phyloP scores from a whole-genome alignment of 2,888 invertebrate species.

The Hemistola chrysoprasaria region DNA sequence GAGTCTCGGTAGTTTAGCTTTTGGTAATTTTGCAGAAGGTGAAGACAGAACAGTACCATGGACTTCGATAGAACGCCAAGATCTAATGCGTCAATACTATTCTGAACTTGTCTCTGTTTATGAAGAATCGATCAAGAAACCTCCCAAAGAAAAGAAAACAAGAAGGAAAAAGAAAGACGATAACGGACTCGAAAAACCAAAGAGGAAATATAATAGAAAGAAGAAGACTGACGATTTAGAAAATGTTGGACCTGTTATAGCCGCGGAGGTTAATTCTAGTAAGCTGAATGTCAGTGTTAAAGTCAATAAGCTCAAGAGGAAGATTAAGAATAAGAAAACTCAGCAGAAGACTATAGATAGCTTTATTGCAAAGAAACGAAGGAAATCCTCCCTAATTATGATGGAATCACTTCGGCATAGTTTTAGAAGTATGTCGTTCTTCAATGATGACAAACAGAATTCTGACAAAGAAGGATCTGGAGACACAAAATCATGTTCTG shows the following conservation, averaged over 20 bases:
- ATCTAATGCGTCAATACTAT: slow-evolving; percentile 83
- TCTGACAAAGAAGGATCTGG: neutral
- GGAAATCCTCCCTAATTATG: slow-evolving; percentile 43
- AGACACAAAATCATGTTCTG: neutral
- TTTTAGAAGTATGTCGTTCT: slow-evolving; percentile 49
- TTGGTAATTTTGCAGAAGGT: slow-evolving; percentile 43
- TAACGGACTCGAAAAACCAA: slow-evolving; percentile 47
- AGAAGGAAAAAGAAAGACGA: slow-evolving; percentile 32
- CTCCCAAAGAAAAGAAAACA: slow-evolving; percentile 66
- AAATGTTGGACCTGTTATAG: slow-evolving; percentile 49
- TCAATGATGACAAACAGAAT: slow-evolving; percentile 23
- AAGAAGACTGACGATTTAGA: slow-evolving; percentile 42
- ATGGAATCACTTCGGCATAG: slow-evolving; percentile 43
- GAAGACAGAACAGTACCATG: slow-evolving; percentile 79
- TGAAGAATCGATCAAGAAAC: slow-evolving; percentile 80
- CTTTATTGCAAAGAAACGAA: slow-evolving; percentile 58
- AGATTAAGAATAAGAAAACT: slow-evolving; percentile 52
- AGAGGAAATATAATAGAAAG: slow-evolving; percentile 65
- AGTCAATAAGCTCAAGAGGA: slow-evolving; percentile 66
- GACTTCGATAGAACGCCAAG: slow-evolving; percentile 87
- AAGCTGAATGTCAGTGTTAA: slow-evolving; percentile 60
- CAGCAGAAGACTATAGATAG: slow-evolving; percentile 66
- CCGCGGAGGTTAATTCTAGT: slow-evolving; percentile 47
- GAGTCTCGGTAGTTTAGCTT: neutral
- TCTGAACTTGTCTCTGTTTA: slow-evolving; percentile 83